A percentile compares a stretch with the other conserved stretches of the same genome.
Conservation (phyloP, 2,888 invertebrate species). For the Ecdyonurus torrentis region DNA sequence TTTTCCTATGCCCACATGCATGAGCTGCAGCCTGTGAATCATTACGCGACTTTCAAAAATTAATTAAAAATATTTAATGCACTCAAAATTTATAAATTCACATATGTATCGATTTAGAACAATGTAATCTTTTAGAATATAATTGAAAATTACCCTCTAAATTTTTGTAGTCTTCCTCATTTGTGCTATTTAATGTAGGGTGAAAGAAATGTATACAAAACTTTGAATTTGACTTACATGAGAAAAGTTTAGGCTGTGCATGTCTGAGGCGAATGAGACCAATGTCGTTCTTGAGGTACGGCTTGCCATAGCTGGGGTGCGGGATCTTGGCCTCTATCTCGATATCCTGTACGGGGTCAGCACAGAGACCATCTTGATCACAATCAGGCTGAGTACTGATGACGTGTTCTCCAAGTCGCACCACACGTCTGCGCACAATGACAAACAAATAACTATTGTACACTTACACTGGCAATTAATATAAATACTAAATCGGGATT, state of each 20-base stretch:
- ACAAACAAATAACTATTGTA: background rate
- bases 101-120: too few relatives aligned
- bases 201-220: too few relatives aligned
- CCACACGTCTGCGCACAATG: constrained; percentile 10
- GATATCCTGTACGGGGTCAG: constrained; percentile 13
- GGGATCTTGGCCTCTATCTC: constrained; percentile 8
- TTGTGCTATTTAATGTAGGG: too few relatives aligned
- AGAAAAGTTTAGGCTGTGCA: background rate
- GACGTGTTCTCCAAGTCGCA: constrained; percentile 17
- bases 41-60: too few relatives aligned
- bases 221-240: background rate
- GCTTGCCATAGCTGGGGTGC: constrained; percentile 13
- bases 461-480: too few relatives aligned
- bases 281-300: constrained; percentile 15
- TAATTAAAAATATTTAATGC: too few relatives aligned
- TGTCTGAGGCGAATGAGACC: constrained; percentile 14
- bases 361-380: constrained; percentile 11
- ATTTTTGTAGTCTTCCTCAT: too few relatives aligned
- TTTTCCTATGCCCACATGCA: too few relatives aligned
- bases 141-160: background rate
- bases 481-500: too few relatives aligned
- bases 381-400: constrained; percentile 15
- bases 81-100: too few relatives aligned
- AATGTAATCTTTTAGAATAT: background rate
- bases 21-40: too few relatives aligned